Evolutionary conservation across 1,140 invertebrate genomes (phyloP).

Genomic region (Drosophila virilis): DNA sequence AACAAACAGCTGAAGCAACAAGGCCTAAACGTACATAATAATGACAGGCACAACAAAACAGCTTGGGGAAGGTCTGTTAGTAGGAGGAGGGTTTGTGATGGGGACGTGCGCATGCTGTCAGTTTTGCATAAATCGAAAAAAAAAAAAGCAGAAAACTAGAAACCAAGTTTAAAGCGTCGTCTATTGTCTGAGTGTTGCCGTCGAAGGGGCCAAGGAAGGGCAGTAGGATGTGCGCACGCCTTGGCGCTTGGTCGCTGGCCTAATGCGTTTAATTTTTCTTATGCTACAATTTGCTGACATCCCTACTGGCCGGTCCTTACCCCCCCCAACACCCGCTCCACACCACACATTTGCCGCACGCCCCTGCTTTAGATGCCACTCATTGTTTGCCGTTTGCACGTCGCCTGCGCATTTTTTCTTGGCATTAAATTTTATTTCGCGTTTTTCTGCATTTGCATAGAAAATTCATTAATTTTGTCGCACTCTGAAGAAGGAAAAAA

Average conservation of each 20-base stretch:
- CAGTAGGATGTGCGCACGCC: conserved; percentile 34
- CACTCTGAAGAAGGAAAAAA: conserved; percentile 20
- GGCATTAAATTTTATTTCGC: conserved; percentile 81
- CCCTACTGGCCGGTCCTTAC: not conserved
- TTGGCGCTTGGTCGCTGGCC: conserved; percentile 41
- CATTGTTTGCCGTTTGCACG: conserved; percentile 60
- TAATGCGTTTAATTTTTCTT: conserved; percentile 81
- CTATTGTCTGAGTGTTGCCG: conserved; percentile 12
- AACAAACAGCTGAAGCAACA: conserved; percentile 51
- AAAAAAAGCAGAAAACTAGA: conserved; percentile 30
- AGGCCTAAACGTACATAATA: conserved; percentile 71
- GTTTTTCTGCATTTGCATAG: conserved; percentile 73
- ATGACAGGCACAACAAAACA: conserved; percentile 41
- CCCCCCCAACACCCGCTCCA: no score
- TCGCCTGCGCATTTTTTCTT: conserved; percentile 68
- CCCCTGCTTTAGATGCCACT: not conserved
- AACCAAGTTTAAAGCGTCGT: conserved; percentile 50
- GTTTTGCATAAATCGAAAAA: conserved; percentile 76
- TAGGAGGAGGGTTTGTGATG: not conserved
- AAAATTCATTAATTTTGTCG: conserved; percentile 79
- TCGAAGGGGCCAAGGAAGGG: not conserved
- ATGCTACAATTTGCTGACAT: conserved; percentile 68
- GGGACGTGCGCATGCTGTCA: conserved; percentile 22
- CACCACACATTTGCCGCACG: not conserved
- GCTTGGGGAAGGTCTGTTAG: conserved; percentile 6